These are phyloP conservation scores for Mythimna ferrago DNA, from an alignment of 2,888 invertebrate genomes.

Conservation along the genomic window DNA sequence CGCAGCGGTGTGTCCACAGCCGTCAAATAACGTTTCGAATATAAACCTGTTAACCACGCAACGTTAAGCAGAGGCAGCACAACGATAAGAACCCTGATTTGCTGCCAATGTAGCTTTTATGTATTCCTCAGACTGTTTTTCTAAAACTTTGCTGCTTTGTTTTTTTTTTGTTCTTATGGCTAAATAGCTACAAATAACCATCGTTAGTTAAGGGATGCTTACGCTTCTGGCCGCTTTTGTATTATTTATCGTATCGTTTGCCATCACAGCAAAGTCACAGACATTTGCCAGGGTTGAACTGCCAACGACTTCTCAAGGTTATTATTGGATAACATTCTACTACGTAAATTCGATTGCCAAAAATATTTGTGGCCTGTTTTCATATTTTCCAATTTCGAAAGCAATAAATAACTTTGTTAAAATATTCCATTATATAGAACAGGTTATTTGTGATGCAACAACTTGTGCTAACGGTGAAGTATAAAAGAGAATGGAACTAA, in stretches of 20 bases:
- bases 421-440: conserved; percentile 13
- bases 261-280: conserved; percentile 9
- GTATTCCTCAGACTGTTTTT: not conserved
- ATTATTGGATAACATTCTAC: conserved; percentile 15
- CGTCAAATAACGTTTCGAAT: conserved; percentile 1
- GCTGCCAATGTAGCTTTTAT: not conserved
- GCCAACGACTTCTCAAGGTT: conserved; percentile 43
- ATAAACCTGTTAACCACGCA: not conserved
- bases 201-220: conserved; percentile 1
- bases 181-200: not conserved
- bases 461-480: conserved; percentile 2
- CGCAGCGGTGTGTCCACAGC: conserved; percentile 2
- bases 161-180: conserved; percentile 5
- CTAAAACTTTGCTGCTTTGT: conserved; percentile 1
- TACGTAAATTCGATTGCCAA: not conserved
- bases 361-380: conserved; percentile 19
- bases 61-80: not conserved
- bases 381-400: conserved; percentile 35
- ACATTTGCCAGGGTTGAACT: conserved; percentile 5
- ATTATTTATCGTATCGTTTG: conserved; percentile 26
- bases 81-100: not conserved
- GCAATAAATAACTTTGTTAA: conserved; percentile 26
- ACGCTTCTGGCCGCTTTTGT: conserved; percentile 3
- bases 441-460: conserved; percentile 21
- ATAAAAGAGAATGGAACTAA: conserved; percentile 30